Conservation (phyloP, 1,140 invertebrate species). For the Pectinophora gossypiella region DNA sequence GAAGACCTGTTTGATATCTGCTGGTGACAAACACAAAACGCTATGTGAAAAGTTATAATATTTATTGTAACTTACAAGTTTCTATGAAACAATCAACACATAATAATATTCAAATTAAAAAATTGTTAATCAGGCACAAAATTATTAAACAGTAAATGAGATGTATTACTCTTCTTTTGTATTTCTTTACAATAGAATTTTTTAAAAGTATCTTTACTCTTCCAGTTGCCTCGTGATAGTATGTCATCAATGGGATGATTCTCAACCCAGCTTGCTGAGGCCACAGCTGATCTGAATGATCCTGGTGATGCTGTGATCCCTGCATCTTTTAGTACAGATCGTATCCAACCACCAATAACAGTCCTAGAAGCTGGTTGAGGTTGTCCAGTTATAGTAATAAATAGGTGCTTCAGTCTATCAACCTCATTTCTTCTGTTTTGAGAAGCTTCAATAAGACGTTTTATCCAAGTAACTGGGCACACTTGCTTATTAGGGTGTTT, state of each 20-base stretch:
- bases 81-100: no score
- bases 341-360: conserved; percentile 7
- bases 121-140: background rate
- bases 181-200: conserved; percentile 11
- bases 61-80: no score
- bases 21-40: no score
- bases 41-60: no score
- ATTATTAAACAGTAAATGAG: conserved; percentile 2
- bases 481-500: background rate
- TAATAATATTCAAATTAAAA: background rate
- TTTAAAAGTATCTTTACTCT: conserved; percentile 6
- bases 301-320: conserved; percentile 3
- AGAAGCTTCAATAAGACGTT: background rate
- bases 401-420: background rate
- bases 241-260: conserved; percentile 16
- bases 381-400: conserved; percentile 1
- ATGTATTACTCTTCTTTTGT: conserved; percentile 1
- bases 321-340: background rate
- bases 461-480: conserved; percentile 1
- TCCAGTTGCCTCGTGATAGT: conserved; percentile 13
- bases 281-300: background rate
- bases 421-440: background rate
- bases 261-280: conserved; percentile 5
- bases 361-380: conserved; percentile 5
- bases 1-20: no score